phyloP scores from a whole-genome alignment of 2,888 invertebrate genomes.

The Koerneria pararmatus region DNA sequence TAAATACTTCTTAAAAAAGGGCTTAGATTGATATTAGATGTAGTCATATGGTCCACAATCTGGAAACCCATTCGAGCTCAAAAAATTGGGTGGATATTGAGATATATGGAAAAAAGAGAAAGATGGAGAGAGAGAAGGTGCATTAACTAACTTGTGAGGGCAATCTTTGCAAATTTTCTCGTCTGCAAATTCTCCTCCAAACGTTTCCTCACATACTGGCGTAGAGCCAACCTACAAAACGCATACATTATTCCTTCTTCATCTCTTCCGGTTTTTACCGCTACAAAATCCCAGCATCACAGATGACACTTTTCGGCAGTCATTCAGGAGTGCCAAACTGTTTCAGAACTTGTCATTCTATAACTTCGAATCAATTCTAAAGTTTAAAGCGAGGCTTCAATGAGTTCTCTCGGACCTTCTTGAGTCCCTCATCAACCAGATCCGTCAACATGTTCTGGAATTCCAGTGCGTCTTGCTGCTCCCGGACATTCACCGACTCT shows the following conservation, averaged over 20 bases:
- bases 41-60: too few species aligned
- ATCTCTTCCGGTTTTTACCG: constrained; percentile 62
- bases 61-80: too few species aligned
- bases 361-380: too few species aligned
- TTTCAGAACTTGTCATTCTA: too few species aligned
- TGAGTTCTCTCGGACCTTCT: constrained; percentile 82
- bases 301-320: too few species aligned
- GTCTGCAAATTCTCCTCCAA: constrained; percentile 94
- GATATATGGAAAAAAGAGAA: too few species aligned
- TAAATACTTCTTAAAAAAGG: too few species aligned
- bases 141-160: constrained; percentile 78
- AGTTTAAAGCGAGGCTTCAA: constrained; percentile 75
- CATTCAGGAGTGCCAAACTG: too few species aligned
- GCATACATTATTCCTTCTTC: constrained; percentile 80
- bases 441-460: constrained; percentile 96
- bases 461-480: constrained; percentile 97
- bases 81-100: too few species aligned
- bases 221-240: constrained; percentile 21
- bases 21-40: too few species aligned
- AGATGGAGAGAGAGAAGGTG: too few species aligned
- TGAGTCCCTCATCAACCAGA: constrained; percentile 89
- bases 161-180: constrained; percentile 94
- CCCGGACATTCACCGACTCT: constrained; percentile 91
- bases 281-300: too few species aligned
- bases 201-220: constrained; percentile 69